Evolutionary conservation across 2,113 vertebrate genomes (phyloP), one percentile per base, ranked within the genome.

Genomic region (Diadophis punctatus): DNA sequence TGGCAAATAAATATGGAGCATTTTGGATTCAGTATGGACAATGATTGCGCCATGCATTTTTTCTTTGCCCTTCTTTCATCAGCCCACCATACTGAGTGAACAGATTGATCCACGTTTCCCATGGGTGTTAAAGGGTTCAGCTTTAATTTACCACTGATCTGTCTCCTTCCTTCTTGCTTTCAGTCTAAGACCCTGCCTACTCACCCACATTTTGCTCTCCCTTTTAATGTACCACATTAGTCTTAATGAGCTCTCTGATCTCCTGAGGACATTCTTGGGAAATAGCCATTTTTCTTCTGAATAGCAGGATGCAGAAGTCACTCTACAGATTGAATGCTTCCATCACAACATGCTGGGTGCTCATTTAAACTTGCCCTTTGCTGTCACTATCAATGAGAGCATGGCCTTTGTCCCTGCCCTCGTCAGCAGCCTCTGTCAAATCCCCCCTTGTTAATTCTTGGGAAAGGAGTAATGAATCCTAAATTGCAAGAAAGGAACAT

Each of bases 331-430:
- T 74, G 87, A 91, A 68, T 16, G 46, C 87, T 51, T 89, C 90
- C 93, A 74, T 93, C 93, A 30, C 4, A 48, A 89, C 90, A 89
- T 39, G 49, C 56, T 43, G 3, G 30, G 56, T 80, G 89, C 87
- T 90, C 91, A 89, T 89, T 93, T 93, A 93, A 91, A 90, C 87
- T 89, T 90, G 93, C 93, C 93, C 87, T 91, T 93, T 91, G 93
- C 93, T 90, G 88, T 86, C 87, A 90, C 92, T 90, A 46, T 86
- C 90, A 89, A 89, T 92, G 90, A 55, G 34, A 20, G 2, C 9
- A 30, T 12, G 53, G 68, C 55, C 74, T 91, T 89, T 91, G 86
- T 91, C 86, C 30, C 18, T 3, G n/a, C 46, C 68, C 68, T 49
- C 88, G 30, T n/a, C 34, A 22, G 22, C 80, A 39, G 27, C 55